phyloP scores from a whole-genome alignment of 23 tunicate species.

The Styela plicata region DNA sequence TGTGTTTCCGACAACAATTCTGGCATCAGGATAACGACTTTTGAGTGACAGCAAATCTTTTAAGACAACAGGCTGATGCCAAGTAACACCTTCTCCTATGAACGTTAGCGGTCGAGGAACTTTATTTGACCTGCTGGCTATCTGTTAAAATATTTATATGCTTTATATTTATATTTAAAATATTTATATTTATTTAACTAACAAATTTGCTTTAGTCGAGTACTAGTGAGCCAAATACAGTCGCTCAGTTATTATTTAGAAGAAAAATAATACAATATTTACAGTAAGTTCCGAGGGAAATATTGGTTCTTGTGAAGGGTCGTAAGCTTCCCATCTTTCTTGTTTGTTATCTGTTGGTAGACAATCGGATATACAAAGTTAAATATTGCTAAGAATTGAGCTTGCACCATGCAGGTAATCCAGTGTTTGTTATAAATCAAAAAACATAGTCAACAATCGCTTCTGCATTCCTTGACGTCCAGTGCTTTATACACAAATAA shows the following conservation, averaged over 20 bases:
- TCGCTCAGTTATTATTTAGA: too few species aligned
- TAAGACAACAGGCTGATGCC: slow-evolving; percentile 83
- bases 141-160: too few species aligned
- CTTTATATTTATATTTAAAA: too few species aligned
- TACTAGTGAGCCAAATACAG: too few species aligned
- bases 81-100: slow-evolving; percentile 81
- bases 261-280: too few species aligned
- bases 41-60: slow-evolving; percentile 59
- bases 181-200: too few species aligned
- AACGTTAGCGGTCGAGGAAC: slow-evolving; percentile 41
- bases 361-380: too few species aligned
- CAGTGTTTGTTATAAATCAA: not conserved
- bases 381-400: too few species aligned
- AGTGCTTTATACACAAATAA: too few species aligned
- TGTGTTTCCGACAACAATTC: slow-evolving; percentile 85
- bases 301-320: slow-evolving; percentile 80
- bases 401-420: not conserved
- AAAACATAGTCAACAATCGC: too few species aligned
- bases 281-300: slow-evolving; percentile 91
- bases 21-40: slow-evolving; percentile 62
- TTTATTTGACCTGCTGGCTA: not conserved
- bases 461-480: too few species aligned
- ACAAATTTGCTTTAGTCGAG: too few species aligned
- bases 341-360: not conserved
- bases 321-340: slow-evolving; percentile 36